Evolutionary conservation across 1,140 invertebrate genomes (phyloP).

Genomic region (Drosophila persimilis): DNA sequence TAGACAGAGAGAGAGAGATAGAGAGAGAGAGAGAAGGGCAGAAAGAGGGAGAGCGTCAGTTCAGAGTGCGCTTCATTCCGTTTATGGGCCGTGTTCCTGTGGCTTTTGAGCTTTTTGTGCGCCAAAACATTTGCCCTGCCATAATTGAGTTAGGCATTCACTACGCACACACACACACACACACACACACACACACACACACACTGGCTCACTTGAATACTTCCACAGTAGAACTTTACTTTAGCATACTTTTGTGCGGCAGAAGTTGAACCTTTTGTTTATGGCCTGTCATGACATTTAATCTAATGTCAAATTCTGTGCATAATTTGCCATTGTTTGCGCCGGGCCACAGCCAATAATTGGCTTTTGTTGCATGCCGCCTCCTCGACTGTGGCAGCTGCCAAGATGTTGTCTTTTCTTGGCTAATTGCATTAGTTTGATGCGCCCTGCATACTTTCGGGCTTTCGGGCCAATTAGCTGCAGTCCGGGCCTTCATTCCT

Average conservation of each 20-base stretch:
- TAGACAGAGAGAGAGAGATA: background rate
- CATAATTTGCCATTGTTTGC: constrained; percentile 59
- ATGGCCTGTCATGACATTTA: constrained; percentile 50
- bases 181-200: constrained; percentile 1
- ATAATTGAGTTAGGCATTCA: constrained; percentile 78
- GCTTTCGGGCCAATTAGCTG: constrained; percentile 36
- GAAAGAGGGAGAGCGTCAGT: constrained; percentile 1
- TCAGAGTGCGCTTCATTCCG: constrained; percentile 35
- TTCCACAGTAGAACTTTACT: constrained; percentile 42
- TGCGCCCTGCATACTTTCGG: constrained; percentile 44
- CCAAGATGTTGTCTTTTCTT: constrained; percentile 31
- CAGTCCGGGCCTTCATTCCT: constrained; percentile 10
- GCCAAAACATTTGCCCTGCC: constrained; percentile 69
- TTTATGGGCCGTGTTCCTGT: constrained; percentile 64
- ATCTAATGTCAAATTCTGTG: constrained; percentile 63
- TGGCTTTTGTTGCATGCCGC: constrained; percentile 55
- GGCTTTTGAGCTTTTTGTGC: constrained; percentile 77
- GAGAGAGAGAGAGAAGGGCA: background rate
- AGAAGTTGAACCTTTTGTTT: constrained; percentile 63
- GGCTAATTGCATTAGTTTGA: constrained; percentile 64
- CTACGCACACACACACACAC: constrained; percentile 18
- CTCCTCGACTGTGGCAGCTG: constrained; percentile 8
- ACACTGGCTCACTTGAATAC: background rate
- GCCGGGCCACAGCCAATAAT: constrained; percentile 46
- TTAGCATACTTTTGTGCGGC: constrained; percentile 57